Base-by-base conservation (phyloP, 2,797 vertebrate species). In the Triplophysa yarkandensis region DNA sequence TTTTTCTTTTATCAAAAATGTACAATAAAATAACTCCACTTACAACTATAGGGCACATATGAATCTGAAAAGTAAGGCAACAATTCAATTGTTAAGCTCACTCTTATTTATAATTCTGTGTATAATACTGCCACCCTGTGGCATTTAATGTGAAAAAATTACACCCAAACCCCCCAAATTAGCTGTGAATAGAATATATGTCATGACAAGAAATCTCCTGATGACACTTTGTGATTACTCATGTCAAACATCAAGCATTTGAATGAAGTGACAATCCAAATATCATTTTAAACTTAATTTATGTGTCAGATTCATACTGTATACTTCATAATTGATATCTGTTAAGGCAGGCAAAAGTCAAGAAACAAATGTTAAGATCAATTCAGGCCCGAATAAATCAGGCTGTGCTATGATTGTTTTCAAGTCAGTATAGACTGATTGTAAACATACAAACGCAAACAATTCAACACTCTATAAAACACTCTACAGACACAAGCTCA, bases 191-290 rank as follows among this genome's bases (percentile, higher is more conserved):
- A 84, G 82, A 68, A 85, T 82, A 77, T 70, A 70, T 83, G 88
- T 82, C 85, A 86, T 85, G 85, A 90, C 87, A 89, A 88, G 91
- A 86, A 85, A 90, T 87, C 87, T 83, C 85, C 77, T 82, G 77
- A 77, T 89, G 89, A 88, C 89, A 90, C 88, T 91, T 89, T 90
- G 89, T 91, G 88, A 88, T 90, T 87, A 88, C 79, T 10, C 74
- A 78, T 85, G 78, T 23, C 54, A 14, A 23, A 25, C 50, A 41
- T 54, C 80, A 84, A 71, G 81, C 79, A 39, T 39, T 4, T 39
- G 11, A 11, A 39, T 39, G 36, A 39, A 39, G 11, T 11, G 4
- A 39, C 36, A 39, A 39, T 39, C 32, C 7, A 19, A 88, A 68
- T n/a, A 46, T 46, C 81, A 86, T 79, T 84, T 81, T 85, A 76